Evolutionary conservation across 2,888 invertebrate genomes (phyloP).

Genomic region (Tetheella fluctuosa): DNA sequence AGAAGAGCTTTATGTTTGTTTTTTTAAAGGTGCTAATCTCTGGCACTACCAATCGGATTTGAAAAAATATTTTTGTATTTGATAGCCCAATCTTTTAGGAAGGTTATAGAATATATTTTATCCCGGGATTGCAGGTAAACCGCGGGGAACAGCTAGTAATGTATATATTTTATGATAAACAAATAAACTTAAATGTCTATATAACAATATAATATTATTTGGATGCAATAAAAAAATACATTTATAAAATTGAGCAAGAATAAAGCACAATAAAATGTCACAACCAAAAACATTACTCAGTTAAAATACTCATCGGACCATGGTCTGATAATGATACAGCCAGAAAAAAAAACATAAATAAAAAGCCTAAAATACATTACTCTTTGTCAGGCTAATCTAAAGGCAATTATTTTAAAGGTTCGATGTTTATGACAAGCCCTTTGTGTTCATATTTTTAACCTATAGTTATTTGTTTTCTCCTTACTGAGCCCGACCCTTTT

Average conservation of each 20-base stretch:
- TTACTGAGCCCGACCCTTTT: slow-evolving; percentile 15
- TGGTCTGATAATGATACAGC: slow-evolving; percentile 2
- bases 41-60: too few species aligned
- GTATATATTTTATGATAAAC: too few species aligned
- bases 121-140: too few species aligned
- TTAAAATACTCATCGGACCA: background rate
- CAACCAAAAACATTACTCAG: background rate
- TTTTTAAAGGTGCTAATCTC: too few species aligned
- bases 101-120: too few species aligned
- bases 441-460: slow-evolving; percentile 35
- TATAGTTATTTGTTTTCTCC: slow-evolving; percentile 33
- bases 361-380: slow-evolving; percentile 30
- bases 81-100: too few species aligned
- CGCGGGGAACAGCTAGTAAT: too few species aligned
- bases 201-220: too few species aligned
- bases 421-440: slow-evolving; percentile 49
- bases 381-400: slow-evolving; percentile 24
- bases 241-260: background rate
- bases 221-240: too few species aligned
- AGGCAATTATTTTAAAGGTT: slow-evolving; percentile 44
- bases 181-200: too few species aligned
- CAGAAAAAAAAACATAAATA: slow-evolving; percentile 19
- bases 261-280: background rate
- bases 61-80: too few species aligned
- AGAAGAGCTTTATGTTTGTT: too few species aligned